A percentile compares a stretch with the other conserved stretches of the same genome.
Conservation (phyloP, 2,113 vertebrate species). For the Mormyrus iriodes region DNA sequence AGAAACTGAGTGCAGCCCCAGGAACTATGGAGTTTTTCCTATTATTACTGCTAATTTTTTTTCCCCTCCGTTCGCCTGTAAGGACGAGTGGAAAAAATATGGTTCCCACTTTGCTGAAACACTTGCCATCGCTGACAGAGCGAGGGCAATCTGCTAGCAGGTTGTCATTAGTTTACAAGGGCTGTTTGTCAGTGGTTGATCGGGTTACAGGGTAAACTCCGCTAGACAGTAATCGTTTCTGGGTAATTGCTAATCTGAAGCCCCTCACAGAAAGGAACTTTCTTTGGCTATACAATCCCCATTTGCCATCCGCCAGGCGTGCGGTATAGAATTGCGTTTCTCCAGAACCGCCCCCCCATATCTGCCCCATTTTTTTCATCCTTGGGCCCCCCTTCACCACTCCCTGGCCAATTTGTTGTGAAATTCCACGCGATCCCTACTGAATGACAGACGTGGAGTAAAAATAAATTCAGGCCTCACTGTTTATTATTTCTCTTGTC, state of each 20-base stretch:
- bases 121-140: slow-evolving; percentile 34
- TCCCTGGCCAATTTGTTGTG: not conserved
- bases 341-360: not conserved
- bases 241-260: slow-evolving; percentile 11
- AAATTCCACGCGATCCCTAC: not conserved
- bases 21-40: not conserved
- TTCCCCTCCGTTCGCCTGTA: not conserved
- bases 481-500: slow-evolving; percentile 9
- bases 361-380: not conserved
- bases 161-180: slow-evolving; percentile 49
- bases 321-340: not conserved
- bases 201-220: slow-evolving; percentile 42
- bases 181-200: slow-evolving; percentile 44
- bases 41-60: not conserved
- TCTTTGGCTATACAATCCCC: slow-evolving; percentile 22
- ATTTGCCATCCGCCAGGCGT: slow-evolving; percentile 25
- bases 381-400: not conserved
- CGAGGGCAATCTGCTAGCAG: slow-evolving; percentile 29
- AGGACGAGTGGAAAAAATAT: not conserved
- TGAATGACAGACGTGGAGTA: not conserved
- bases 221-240: slow-evolving; percentile 23
- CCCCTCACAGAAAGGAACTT: not conserved
- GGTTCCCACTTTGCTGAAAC: slow-evolving; percentile 10
- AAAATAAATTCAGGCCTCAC: slow-evolving; percentile 2
- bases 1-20: not conserved